phyloP scores from a whole-genome alignment of 2,797 vertebrate genomes.

The Cheirogaleus major region DNA sequence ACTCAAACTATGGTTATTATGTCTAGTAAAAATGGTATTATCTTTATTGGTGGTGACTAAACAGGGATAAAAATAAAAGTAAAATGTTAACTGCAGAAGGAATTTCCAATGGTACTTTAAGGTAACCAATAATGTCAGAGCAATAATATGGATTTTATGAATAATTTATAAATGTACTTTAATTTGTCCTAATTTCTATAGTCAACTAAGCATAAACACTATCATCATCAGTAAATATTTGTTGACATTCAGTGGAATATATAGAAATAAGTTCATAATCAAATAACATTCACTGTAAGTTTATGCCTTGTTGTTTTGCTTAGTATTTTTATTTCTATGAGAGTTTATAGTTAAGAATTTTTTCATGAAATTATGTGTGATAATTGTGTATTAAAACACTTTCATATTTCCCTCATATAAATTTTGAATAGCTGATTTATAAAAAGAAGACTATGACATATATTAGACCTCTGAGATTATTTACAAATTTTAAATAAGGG shows the following conservation, averaged over 20 bases:
- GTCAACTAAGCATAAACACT: neutral
- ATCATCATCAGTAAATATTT: neutral
- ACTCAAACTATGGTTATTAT: neutral
- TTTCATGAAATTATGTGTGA: neutral
- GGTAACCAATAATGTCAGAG: neutral
- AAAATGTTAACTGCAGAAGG: neutral
- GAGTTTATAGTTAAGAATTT: neutral
- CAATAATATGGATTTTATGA: neutral
- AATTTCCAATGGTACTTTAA: neutral
- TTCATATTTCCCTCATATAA: neutral
- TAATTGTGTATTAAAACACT: neutral
- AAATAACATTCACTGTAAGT: neutral
- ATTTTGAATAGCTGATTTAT: neutral
- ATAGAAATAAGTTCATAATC: neutral
- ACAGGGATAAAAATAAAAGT: neutral
- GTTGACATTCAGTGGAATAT: neutral
- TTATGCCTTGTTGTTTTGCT: neutral
- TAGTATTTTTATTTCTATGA: neutral
- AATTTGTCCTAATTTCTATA: neutral
- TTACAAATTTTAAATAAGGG: neutral
- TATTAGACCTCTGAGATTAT: neutral
- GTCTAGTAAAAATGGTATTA: neutral
- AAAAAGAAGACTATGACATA: neutral
- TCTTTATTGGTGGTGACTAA: neutral
- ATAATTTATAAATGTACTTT: neutral